phyloP scores from a whole-genome alignment of 2,888 invertebrate species.

The Mylabris sibirica region DNA sequence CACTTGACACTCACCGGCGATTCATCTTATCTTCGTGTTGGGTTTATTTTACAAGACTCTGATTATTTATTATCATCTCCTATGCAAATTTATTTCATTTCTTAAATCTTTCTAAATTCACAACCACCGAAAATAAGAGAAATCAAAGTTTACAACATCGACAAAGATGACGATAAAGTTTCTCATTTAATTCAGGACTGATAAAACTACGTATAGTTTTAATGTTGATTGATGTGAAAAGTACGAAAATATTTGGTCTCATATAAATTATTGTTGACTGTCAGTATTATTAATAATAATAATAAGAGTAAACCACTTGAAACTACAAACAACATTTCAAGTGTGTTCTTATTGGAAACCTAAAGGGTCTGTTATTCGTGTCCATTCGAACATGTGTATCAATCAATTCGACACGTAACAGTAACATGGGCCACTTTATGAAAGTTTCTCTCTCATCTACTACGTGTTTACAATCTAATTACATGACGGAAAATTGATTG shows the following conservation, averaged over 20 bases:
- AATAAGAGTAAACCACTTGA: neutral
- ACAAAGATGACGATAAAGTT: neutral
- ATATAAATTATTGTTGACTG: neutral
- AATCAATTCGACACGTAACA: constrained; percentile 5
- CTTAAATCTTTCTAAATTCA: neutral
- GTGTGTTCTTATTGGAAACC: neutral
- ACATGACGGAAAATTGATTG: neutral
- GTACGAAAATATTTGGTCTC: neutral
- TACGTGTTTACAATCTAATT: neutral
- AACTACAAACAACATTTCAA: neutral
- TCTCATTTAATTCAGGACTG: neutral
- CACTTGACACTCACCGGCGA: constrained; percentile 26
- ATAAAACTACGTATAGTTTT: neutral
- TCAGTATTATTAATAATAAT: neutral
- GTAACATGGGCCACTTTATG: neutral
- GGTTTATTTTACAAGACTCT: constrained; percentile 13
- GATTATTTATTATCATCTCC: constrained; percentile 10
- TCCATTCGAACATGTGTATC: constrained; percentile 4
- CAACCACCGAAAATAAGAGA: neutral
- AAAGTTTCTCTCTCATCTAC: neutral
- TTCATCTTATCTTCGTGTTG: constrained; percentile 17
- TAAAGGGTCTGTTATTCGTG: neutral
- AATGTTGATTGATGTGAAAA: neutral
- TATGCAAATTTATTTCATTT: neutral
- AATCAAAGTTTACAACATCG: neutral